Base-by-base conservation (phyloP, 2,113 vertebrate genomes). In the Monarcha castaneiventris region DNA sequence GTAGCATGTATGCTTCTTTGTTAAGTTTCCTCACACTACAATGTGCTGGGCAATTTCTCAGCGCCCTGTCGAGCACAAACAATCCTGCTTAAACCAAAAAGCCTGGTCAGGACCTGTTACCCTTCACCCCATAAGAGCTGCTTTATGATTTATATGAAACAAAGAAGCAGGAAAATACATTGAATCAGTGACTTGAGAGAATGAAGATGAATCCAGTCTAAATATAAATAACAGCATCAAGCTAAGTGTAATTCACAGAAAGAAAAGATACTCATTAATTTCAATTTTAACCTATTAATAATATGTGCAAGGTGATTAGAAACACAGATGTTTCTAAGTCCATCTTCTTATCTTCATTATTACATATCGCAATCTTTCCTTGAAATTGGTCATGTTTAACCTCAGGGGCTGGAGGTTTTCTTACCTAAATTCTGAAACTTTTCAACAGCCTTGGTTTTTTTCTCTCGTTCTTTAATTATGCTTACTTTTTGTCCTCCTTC, bases 121-220 rank as follows among this genome's bases (percentile, higher is more conserved):
- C 23, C 27, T 67, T 39, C 41, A 71, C 44, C 25, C 29, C 5
- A 15, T 72, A 27, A 5, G 10, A 81, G 62, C 13, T 89, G 35
- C n/a, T 75, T 84, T 75, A 62, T 79, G 52, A 74, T 71, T 87
- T 68, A 68, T 27, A 9, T 55, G 49, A 94, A 84, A 81, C 11
- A 74, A 91, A 46, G 51, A 16, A 90, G 25, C 4, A 46, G 27
- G 32, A 90, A 95, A 87, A 72, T 33, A 76, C 5, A 8, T 37
- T 84, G 41, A 81, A 61, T 54, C 9, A 8, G 8, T 68, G 44
- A 44, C 48, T 78, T 59, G 25, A 26, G 27, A 89, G 80, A 84
- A 20, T 0, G 0, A 73, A 74, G 37, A 54, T 1, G 0, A 73
- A 27, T 58, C 30, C 33, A 63, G 7, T 41, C 33, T 26, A 16